Base-by-base conservation (phyloP, 2,113 vertebrate species). In the Scopus umbretta region DNA sequence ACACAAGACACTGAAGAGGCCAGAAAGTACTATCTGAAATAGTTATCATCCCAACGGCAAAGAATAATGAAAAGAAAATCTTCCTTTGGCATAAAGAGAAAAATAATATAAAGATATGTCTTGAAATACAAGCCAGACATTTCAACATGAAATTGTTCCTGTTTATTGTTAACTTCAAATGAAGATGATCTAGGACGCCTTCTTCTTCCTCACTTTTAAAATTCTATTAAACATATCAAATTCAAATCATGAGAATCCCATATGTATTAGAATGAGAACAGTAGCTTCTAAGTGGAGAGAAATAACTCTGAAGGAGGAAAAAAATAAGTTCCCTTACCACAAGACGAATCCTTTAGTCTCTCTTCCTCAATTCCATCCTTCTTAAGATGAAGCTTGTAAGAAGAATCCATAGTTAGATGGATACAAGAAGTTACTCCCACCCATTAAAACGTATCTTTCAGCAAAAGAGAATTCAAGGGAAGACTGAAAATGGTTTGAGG, bases 401-500 rank as follows among this genome's bases (percentile, higher is more conserved):
- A 94, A 92, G 92, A 88, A 88, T 61, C 82, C 68, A 92, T 80
- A 93, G 58, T 93, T 96, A 96, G 71, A 93, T 47, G 47, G 34
- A 86, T 81, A 65, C 32, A 91, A 79, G 0, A 91, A 58, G 47
- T 78, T 78, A 86, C 42, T 75, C n/a, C 22, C 42, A 74, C 17
- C 12, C 56, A 91, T 56, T 68, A 92, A 86, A 84, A 67, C 0
- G 3, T 66, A 86, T 71, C 52, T 90, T 92, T 80, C 61, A 81
- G 80, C 18, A 81, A 86, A 94, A 67, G 5, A 86, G 43, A 88
- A 82, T 56, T 76, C 50, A 88, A 88, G 34, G 11, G 21, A 90
- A 92, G 58, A 88, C 20, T 63, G 66, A 86, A 94, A 91, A 71
- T 7, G 12, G 38, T 61, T 63, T 74, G 82, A 90, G 38, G 18